A percentile compares a stretch with the other conserved stretches of the same genome.
These are phyloP conservation scores for Cephus spinipes DNA, from an alignment of 2,888 invertebrate genomes.

Conservation along the genomic window DNA sequence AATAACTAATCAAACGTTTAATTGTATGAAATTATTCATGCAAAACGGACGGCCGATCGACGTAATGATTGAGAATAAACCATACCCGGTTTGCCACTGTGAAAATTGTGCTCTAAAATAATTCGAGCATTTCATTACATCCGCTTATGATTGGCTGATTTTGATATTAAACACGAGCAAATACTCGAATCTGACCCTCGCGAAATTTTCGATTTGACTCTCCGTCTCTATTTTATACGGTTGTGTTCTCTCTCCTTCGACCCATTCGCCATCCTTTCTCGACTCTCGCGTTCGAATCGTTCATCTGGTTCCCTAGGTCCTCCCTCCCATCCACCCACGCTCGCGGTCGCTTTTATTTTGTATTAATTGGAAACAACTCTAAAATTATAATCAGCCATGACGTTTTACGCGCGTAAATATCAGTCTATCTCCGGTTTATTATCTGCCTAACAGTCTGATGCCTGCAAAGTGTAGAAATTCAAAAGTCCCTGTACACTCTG, in stretches of 20 bases:
- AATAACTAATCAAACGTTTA: constrained; percentile 29
- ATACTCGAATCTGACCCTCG: constrained; percentile 12
- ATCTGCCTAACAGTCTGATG: not conserved
- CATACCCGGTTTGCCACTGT: not conserved
- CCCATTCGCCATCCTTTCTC: constrained; percentile 15
- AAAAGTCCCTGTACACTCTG: not conserved
- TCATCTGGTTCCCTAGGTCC: constrained; percentile 3
- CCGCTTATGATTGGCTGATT: constrained; percentile 46
- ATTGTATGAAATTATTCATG: constrained; percentile 34
- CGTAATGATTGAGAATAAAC: constrained; percentile 40
- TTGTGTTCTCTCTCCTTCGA: constrained; percentile 2
- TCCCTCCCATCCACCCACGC: constrained; percentile 5
- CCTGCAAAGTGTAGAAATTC: constrained; percentile 44
- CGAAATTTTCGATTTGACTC: not conserved
- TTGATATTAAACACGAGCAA: constrained; percentile 48
- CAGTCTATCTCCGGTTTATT: constrained; percentile 16
- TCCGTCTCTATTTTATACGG: constrained; percentile 14
- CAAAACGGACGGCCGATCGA: constrained; percentile 25
- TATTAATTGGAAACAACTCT: constrained; percentile 52
- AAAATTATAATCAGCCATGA: constrained; percentile 49
- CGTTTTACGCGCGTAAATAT: constrained; percentile 44
- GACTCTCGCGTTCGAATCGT: constrained; percentile 12
- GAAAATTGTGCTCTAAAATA: constrained; percentile 31
- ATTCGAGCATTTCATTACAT: constrained; percentile 47
- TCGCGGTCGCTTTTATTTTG: constrained; percentile 42